Evolutionary conservation across 2,797 vertebrate species (phyloP), one percentile per base, ranked within the genome.

Genomic region (Aphelocoma californica): DNA sequence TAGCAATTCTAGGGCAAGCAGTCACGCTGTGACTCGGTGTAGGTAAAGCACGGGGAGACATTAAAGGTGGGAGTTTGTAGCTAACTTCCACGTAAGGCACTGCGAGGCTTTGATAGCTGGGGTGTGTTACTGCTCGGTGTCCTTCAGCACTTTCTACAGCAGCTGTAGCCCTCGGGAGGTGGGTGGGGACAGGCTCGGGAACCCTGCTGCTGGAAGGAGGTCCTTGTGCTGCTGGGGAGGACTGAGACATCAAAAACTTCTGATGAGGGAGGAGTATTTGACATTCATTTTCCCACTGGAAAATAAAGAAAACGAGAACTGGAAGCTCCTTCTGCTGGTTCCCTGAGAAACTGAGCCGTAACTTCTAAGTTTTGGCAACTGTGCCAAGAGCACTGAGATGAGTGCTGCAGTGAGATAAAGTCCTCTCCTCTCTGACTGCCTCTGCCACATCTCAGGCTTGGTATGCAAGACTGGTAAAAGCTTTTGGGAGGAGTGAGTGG

Each of bases 121-220:
- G 50, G 28, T 47, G 66, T 56, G 73, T 72, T 50, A 4, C 42
- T 50, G 44, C 1, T 47, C 7, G 0, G 29, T 25, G n/a, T 81
- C n/a, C 86, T 53, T 58, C 42, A 57, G 42, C 38, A 4, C 53
- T 44, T 47, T 8, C n/a, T 38, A 1, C 12, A 42, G 50, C 58
- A 58, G 3, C 56, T 53, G 14, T 53, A 81, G 82, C 69, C 48
- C 15, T 32, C 26, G 16, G 19, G 17, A 32, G 38, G 15, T 4
- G 29, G 1, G 1, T 45, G 54, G 29, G 72, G 34, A 64, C 65
- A 38, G 81, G 48, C 56, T 45, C 12, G 0, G 58, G 44, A 69
- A 0, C 38, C 8, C 0, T 6, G 28, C 47, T 91, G 54, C 80
- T 8, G 1, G 47, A 47, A n/a, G 10, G 38, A 50, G 36, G 12